Evolutionary conservation across 2,888 invertebrate species (phyloP).

Genomic region (Andrena haemorrhoa): DNA sequence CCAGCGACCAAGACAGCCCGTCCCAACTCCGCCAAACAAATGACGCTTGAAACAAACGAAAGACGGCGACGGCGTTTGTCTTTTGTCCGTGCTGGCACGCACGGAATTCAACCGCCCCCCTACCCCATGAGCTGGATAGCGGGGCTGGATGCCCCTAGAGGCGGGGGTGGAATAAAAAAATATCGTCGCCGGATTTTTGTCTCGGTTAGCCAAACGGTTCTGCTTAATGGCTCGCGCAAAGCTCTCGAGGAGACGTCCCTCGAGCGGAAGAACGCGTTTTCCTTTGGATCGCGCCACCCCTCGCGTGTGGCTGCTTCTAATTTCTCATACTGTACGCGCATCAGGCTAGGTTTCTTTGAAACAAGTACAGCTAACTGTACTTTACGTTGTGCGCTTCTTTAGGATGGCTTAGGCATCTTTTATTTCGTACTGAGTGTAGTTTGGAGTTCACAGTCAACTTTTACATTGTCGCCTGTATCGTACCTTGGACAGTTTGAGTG

Average conservation of each 20-base stretch:
- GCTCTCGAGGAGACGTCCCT: conserved; percentile 61
- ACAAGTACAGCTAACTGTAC: not conserved
- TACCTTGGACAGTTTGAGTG: too few species aligned
- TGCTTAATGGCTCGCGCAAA: conserved; percentile 83
- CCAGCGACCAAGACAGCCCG: conserved; percentile 34
- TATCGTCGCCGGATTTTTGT: conserved; percentile 83
- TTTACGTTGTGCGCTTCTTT: not conserved
- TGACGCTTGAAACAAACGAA: conserved; percentile 85
- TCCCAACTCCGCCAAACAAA: conserved; percentile 81
- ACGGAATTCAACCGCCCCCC: conserved; percentile 75
- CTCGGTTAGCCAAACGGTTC: conserved; percentile 84
- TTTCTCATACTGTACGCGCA: not conserved
- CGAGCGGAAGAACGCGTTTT: conserved; percentile 57
- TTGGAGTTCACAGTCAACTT: too few species aligned
- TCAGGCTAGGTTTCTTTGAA: not conserved
- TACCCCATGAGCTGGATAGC: conserved; percentile 6
- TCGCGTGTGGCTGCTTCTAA: not conserved
- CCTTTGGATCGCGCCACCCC: conserved; percentile 26
- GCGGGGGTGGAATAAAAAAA: conserved; percentile 75
- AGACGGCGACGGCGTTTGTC: conserved; percentile 82
- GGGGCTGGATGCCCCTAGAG: not conserved
- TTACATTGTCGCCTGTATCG: too few species aligned
- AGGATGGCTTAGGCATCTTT: not conserved
- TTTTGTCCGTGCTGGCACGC: conserved; percentile 82
- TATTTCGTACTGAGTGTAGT: not conserved